These are phyloP conservation scores for Bactericera cockerelli DNA, from an alignment of 1,140 invertebrate species.

Conservation along the genomic window DNA sequence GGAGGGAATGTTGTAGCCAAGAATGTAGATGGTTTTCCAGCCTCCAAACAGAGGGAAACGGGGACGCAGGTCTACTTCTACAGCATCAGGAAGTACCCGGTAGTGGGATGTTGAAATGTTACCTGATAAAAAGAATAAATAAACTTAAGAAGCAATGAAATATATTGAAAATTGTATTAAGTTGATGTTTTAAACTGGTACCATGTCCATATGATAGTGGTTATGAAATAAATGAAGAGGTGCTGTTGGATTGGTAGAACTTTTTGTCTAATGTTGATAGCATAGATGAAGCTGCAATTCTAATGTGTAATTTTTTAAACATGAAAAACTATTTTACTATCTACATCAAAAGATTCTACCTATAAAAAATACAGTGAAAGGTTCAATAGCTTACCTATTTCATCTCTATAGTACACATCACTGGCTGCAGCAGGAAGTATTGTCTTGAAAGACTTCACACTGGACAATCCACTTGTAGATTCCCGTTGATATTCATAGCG, in stretches of 20 bases:
- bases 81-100: slow-evolving; percentile 67
- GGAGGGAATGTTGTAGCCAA: slow-evolving; percentile 95
- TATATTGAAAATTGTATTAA: too few relatives aligned
- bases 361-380: too few relatives aligned
- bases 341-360: too few relatives aligned
- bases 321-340: too few relatives aligned
- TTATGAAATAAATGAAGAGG: too few relatives aligned
- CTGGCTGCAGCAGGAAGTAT: slow-evolving; percentile 44
- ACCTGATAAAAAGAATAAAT: neutral
- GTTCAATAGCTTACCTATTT: slow-evolving; percentile 72
- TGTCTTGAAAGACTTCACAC: slow-evolving; percentile 74
- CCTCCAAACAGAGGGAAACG: slow-evolving; percentile 96
- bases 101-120: slow-evolving; percentile 98
- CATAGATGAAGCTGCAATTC: too few relatives aligned
- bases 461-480: slow-evolving; percentile 61
- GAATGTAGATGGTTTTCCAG: slow-evolving; percentile 92
- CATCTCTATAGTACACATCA: slow-evolving; percentile 90
- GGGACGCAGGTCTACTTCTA: slow-evolving; percentile 87
- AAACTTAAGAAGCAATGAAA: too few relatives aligned
- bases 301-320: too few relatives aligned
- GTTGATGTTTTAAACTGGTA: too few relatives aligned
- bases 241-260: too few relatives aligned
- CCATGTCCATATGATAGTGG: too few relatives aligned
- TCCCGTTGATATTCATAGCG: slow-evolving; percentile 89
- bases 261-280: too few relatives aligned